A percentile compares a stretch with the other conserved stretches of the same genome.
Evolutionary conservation across 2,797 vertebrate genomes (phyloP).

Genomic region (Danio choprae): DNA sequence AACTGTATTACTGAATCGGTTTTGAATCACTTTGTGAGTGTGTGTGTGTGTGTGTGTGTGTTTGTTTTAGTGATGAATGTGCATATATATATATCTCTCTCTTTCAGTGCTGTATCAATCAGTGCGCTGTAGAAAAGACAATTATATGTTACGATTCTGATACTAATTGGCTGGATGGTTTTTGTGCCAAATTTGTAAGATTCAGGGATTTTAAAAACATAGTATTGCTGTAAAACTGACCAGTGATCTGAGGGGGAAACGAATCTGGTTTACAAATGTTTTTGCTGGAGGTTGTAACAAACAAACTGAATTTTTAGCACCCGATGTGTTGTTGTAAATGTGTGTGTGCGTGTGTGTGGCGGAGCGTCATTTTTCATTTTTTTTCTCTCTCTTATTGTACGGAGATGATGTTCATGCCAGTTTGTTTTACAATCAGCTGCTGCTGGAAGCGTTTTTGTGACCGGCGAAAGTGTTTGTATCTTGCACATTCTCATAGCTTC

Average conservation of each 20-base stretch:
- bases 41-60: constrained; percentile 1
- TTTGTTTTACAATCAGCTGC: constrained; percentile 53
- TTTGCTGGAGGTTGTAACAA: constrained; percentile 21
- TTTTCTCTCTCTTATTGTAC: not conserved
- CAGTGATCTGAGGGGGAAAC: not conserved
- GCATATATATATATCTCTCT: not conserved
- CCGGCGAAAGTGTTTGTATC: constrained; percentile 52
- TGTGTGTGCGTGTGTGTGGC: not conserved
- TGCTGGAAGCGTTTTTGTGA: constrained; percentile 51
- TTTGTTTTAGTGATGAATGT: constrained; percentile 41
- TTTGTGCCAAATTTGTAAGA: constrained; percentile 47
- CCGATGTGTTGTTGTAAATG: constrained; percentile 2
- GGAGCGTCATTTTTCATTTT: not conserved
- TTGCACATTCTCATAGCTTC: constrained; percentile 60
- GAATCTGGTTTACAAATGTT: constrained; percentile 48
- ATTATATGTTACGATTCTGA: constrained; percentile 9
- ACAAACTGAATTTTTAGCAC: constrained; percentile 25
- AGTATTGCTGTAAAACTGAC: constrained; percentile 47
- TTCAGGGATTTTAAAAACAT: constrained; percentile 34
- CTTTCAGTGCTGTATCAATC: constrained; percentile 25
- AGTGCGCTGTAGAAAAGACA: constrained; percentile 15
- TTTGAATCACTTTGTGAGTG: constrained; percentile 12
- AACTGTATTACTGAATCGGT: constrained; percentile 31
- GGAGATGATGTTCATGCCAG: not conserved
- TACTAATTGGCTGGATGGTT: constrained; percentile 25